Percentiles rank a stretch among this genome's conserved stretches.
Evolutionary conservation across 2,797 vertebrate species (phyloP).

Genomic region (Microctenopoma lineatum): DNA sequence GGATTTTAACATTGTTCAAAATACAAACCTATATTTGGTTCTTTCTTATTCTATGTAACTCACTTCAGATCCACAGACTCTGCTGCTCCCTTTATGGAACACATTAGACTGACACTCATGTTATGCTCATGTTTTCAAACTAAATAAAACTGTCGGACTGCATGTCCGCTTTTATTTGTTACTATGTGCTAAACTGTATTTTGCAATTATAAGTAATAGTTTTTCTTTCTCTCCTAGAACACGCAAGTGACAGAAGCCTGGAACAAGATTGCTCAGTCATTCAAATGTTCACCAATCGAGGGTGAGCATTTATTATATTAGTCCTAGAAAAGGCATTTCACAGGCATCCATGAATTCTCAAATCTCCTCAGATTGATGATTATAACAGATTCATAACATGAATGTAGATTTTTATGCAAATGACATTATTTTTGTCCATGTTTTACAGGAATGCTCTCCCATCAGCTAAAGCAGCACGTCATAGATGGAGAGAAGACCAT

Average conservation of each 20-base stretch:
- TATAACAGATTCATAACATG: background rate
- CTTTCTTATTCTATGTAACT: background rate
- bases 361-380: background rate
- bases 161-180: background rate
- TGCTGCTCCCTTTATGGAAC: background rate
- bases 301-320: constrained; percentile 79
- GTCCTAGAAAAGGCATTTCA: background rate
- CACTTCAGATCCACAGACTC: background rate
- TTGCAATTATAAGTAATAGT: background rate
- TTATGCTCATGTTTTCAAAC: background rate
- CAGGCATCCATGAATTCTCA: background rate
- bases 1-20: background rate
- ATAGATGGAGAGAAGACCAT: constrained; percentile 98
- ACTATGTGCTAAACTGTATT: background rate
- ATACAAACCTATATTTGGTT: background rate
- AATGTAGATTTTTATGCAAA: background rate
- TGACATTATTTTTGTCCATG: background rate
- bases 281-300: constrained; percentile 96
- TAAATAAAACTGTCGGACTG: background rate
- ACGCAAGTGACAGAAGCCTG: constrained; percentile 96
- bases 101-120: background rate
- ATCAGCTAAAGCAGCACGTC: constrained; percentile 96
- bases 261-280: constrained; percentile 96
- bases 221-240: constrained; percentile 83
- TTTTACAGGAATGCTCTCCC: constrained; percentile 92